These are phyloP conservation scores for Cettia cetti DNA, from an alignment of 2,113 vertebrate species.

Conservation along the genomic window DNA sequence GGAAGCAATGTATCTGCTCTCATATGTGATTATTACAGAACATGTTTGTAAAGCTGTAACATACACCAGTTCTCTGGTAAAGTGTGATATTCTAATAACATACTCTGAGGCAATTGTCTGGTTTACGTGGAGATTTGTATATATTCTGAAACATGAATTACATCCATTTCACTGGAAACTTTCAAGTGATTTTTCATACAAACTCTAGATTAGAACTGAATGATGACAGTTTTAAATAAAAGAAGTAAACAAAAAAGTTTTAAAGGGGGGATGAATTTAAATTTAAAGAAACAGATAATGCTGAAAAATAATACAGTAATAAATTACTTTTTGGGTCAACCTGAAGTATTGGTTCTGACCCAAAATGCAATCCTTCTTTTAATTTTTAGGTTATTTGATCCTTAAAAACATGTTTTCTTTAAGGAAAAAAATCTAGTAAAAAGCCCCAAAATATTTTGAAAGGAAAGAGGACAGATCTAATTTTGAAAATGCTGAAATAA, in stretches of 20 bases:
- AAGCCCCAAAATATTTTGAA: background rate
- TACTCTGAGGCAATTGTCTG: background rate
- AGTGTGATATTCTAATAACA: background rate
- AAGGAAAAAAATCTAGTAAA: background rate
- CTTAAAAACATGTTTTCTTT: background rate
- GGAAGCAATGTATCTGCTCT: background rate
- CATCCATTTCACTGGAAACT: background rate
- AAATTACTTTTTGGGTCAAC: background rate
- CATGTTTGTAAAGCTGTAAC: background rate
- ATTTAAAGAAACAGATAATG: background rate
- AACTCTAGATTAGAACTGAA: background rate
- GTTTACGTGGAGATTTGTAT: background rate
- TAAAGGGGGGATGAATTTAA: background rate
- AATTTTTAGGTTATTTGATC: background rate
- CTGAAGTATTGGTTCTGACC: background rate
- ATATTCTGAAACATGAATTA: background rate
- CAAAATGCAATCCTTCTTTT: background rate
- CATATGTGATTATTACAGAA: background rate
- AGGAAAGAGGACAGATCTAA: background rate
- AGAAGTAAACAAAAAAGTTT: background rate
- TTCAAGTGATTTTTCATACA: background rate
- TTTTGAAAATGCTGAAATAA: constrained; percentile 42
- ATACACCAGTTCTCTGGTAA: background rate
- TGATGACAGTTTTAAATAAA: background rate
- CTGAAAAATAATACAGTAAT: background rate